phyloP scores from a whole-genome alignment of 2,113 vertebrate genomes.

The Agelaius tricolor region DNA sequence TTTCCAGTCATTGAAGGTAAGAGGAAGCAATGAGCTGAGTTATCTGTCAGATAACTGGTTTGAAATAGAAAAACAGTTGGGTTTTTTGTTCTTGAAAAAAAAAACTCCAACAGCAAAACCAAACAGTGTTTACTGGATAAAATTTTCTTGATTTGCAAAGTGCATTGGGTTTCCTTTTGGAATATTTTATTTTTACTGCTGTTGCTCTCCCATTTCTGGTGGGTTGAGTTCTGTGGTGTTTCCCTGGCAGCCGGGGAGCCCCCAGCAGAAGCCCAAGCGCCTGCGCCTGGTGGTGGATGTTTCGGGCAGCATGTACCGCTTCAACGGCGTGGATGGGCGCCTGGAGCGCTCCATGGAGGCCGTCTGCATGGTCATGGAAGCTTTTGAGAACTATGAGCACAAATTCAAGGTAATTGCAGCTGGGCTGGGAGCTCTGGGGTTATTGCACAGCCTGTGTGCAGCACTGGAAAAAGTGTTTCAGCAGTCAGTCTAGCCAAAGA shows the following conservation, averaged over 20 bases:
- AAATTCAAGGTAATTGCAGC: slow-evolving; percentile 89
- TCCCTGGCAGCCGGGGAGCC: slow-evolving; percentile 82
- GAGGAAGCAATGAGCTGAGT: not conserved
- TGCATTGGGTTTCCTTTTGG: not conserved
- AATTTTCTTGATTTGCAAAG: not conserved
- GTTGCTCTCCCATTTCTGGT: not conserved
- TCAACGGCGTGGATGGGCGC: slow-evolving; percentile 90
- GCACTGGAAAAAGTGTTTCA: not conserved
- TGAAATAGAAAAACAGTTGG: not conserved
- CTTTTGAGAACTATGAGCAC: slow-evolving; percentile 92
- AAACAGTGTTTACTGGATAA: not conserved
- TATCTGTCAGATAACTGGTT: not conserved
- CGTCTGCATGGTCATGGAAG: slow-evolving; percentile 97
- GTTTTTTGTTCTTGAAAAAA: not conserved
- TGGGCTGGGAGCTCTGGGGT: not conserved
- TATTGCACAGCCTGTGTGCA: not conserved
- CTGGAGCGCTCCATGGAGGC: slow-evolving; percentile 97
- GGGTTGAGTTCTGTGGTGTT: not conserved
- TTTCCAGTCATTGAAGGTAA: not conserved
- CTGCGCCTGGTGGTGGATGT: slow-evolving; percentile 89
- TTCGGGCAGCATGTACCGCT: slow-evolving; percentile 97
- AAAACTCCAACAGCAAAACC: not conserved
- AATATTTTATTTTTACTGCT: not conserved
- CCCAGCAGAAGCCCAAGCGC: slow-evolving; percentile 93
- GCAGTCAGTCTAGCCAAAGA: slow-evolving; percentile 9